Evolutionary conservation across 30 jellyfish, hydroid and myxozoan genomes (phyloP), one percentile per base, ranked within the genome.

Genomic region (Pseudorhiza aurosa): DNA sequence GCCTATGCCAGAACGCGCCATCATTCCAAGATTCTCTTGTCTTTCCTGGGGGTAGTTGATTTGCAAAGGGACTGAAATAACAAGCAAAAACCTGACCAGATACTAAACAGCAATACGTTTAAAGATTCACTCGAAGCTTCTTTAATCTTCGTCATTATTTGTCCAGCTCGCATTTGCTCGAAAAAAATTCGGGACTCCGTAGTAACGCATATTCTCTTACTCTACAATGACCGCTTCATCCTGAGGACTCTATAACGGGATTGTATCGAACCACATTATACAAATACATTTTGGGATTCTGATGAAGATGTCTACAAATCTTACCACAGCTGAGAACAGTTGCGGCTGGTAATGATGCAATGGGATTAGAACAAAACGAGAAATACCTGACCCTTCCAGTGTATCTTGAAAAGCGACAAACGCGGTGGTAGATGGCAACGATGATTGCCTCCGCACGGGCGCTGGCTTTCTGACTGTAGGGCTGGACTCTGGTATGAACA

Each of bases 1-100:
- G 1, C 95, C 95, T 3, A 70, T 57, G 17, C 88, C 95, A 1
- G 95, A 69, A 49, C 72, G 75, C 22, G 87, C 87, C 7, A 71
- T 50, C 82, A 45, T 57, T 64, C 77, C 73, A 36, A 29, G 8
- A 19, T 80, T 76, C 29, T 77, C 89, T 17, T 42, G 49, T 26
- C 75, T 37, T 30, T 51, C 91, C 28, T 21, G 58, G 14, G 27
- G 14, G 40, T 15, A 11, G 44, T 35, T 65, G n/a, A 77, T 46
- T 18, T 51, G 47, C 37, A 72, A 28, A 22, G 82, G 68, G 0
- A 40, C 91, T 80, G 71, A 11, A 49, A 53, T 10, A 30, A 0
- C 4, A 4, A 43, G 15, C 21, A 17, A 47, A 47, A 47, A 3
- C n/a, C n/a, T n/a, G n/a, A n/a, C n/a, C n/a, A n/a, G n/a, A n/a